phyloP scores from a whole-genome alignment of 1,140 invertebrate genomes.

The Laodelphax striatellus region DNA sequence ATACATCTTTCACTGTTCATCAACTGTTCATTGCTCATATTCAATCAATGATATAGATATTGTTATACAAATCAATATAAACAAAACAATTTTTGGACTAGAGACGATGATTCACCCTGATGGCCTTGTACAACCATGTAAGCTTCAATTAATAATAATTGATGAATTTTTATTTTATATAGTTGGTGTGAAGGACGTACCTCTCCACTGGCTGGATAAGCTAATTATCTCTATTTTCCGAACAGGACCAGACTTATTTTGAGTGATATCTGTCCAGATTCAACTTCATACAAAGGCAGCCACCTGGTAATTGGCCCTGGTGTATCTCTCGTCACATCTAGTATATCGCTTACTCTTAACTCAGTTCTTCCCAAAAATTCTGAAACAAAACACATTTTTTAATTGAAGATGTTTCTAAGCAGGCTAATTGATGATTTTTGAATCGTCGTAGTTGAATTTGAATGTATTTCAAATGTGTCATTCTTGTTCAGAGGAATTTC shows the following conservation, averaged over 20 bases:
- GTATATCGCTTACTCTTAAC: slow-evolving; percentile 54
- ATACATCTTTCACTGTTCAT: too few relatives aligned
- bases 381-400: slow-evolving; percentile 28
- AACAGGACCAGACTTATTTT: slow-evolving; percentile 66
- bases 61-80: too few relatives aligned
- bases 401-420: too few relatives aligned
- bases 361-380: slow-evolving; percentile 69
- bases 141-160: too few relatives aligned
- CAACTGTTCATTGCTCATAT: too few relatives aligned
- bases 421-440: too few relatives aligned
- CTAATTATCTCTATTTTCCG: not conserved
- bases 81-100: too few relatives aligned
- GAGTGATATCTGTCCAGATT: slow-evolving; percentile 54
- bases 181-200: too few relatives aligned
- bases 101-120: too few relatives aligned
- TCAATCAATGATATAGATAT: too few relatives aligned
- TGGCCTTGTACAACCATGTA: too few relatives aligned
- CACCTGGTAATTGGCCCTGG: slow-evolving; percentile 56
- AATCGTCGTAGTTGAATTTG: slow-evolving; percentile 13
- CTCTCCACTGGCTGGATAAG: not conserved
- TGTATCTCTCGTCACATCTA: slow-evolving; percentile 43
- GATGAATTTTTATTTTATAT: too few relatives aligned
- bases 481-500: not conserved
- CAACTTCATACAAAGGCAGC: slow-evolving; percentile 57
- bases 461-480: not conserved